These are phyloP conservation scores for Arctocebus calabarensis DNA, from an alignment of 2,797 vertebrate species.

Conservation along the genomic window DNA sequence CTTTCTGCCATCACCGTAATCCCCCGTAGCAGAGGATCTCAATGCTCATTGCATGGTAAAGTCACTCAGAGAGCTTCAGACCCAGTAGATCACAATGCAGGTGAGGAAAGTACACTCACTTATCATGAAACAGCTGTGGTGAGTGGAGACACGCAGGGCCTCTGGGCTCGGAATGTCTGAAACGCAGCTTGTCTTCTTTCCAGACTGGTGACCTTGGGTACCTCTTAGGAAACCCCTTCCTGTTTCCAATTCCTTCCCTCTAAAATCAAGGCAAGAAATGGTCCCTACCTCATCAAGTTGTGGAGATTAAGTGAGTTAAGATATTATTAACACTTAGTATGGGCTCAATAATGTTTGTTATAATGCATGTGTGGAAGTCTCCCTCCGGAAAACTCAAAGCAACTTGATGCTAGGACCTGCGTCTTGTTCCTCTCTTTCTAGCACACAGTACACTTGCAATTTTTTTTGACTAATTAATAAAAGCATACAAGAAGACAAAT, in stretches of 20 bases:
- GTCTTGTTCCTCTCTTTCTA: background rate
- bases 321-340: background rate
- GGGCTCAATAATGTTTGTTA: background rate
- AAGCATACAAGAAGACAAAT: background rate
- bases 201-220: background rate
- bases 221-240: background rate
- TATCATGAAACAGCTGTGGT: background rate
- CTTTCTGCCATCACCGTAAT: background rate
- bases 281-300: background rate
- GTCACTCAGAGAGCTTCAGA: background rate
- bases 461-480: background rate
- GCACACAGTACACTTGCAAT: background rate
- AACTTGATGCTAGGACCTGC: background rate
- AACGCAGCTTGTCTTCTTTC: background rate
- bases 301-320: background rate
- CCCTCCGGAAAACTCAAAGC: background rate
- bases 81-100: background rate
- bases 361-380: background rate
- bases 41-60: background rate
- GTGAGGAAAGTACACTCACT: background rate
- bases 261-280: conserved; percentile 46
- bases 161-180: background rate
- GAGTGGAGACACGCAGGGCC: background rate
- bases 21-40: background rate
- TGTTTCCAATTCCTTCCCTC: background rate